Base-by-base conservation (phyloP, 1,140 invertebrate species). In the Calliopsis andreniformis region DNA sequence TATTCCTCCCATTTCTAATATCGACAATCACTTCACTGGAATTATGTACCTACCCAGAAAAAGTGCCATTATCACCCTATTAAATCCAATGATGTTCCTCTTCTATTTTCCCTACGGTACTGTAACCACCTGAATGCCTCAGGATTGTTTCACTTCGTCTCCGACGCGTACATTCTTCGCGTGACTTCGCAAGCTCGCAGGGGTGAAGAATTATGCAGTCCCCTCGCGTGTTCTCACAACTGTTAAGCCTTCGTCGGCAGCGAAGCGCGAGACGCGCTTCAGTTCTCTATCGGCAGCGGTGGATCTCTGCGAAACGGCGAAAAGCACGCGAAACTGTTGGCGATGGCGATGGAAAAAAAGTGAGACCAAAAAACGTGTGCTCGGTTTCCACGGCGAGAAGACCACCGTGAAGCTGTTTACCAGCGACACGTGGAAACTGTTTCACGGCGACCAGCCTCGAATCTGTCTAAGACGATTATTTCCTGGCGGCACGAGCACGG, bases 381-480 rank as follows among this genome's bases (percentile, higher is more conserved):
- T n/a, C 14, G 43, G 20, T 67, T 35, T 47, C 25, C 67, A n/a
- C 28, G 45, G 42, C 12, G 69, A 75, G 81, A 70, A 78, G 63
- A 83, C 76, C 69, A 82, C 80, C 76, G 42, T 43, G 59, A 58
- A 45, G 45, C 49, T 76, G 62, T 63, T 25, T 64, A 47, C 45
- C 47, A 18, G 23, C 12, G 53, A 59, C 80, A 83, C 82, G 77
- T 84, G 80, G 71, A 84, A 83, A 69, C 39, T 61, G 53, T 84
- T 83, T 76, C 53, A 64, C 61, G 82, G 49, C 32, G 30, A 6
- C 5, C 56, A 25, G 45, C 43, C 59, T 51, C 51, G 56, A 55
- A 63, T 83, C 58, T 16, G 58, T 30, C 51, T 69, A 72, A 71
- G 42, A n/a, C 49, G 78, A 62, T 77, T 69, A 59, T 49, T 76